Percentiles rank a stretch among this genome's conserved stretches.
Evolutionary conservation across 2,113 vertebrate genomes (phyloP).

Genomic region (Gambusia affinis): DNA sequence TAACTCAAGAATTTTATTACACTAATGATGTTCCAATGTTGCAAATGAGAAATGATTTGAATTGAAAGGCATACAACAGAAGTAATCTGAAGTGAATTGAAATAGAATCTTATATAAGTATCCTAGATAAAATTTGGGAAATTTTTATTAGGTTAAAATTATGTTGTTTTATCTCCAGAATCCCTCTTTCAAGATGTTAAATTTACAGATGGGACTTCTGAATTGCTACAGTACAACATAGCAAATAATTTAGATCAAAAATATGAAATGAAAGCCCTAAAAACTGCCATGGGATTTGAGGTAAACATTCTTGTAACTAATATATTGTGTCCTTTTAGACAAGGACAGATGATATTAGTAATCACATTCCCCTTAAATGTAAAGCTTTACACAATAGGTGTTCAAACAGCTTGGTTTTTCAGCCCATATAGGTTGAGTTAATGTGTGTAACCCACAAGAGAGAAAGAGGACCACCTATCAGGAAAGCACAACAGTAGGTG

Average conservation of each 20-base stretch:
- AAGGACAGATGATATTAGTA: constrained; percentile 7
- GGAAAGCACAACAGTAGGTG: constrained; percentile 69
- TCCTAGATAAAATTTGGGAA: background rate
- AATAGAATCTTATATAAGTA: background rate
- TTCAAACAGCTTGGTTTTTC: constrained; percentile 48
- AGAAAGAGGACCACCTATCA: constrained; percentile 68
- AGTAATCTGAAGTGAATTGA: background rate
- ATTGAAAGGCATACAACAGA: background rate
- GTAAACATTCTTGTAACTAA: background rate
- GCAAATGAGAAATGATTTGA: background rate
- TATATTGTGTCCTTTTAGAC: background rate
- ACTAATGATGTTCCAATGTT: background rate
- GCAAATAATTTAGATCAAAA: background rate
- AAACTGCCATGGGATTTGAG: too few species aligned
- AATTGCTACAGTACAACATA: background rate
- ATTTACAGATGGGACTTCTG: background rate
- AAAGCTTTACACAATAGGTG: constrained; percentile 16
- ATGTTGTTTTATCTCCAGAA: background rate
- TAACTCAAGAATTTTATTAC: too few species aligned
- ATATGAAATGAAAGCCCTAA: background rate
- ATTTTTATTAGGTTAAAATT: background rate
- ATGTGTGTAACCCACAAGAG: constrained; percentile 65
- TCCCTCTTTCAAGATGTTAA: background rate
- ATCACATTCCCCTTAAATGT: constrained; percentile 6
- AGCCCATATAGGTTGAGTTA: constrained; percentile 40